Conservation (phyloP, 2,797 vertebrate species). For the Catharus ustulatus region DNA sequence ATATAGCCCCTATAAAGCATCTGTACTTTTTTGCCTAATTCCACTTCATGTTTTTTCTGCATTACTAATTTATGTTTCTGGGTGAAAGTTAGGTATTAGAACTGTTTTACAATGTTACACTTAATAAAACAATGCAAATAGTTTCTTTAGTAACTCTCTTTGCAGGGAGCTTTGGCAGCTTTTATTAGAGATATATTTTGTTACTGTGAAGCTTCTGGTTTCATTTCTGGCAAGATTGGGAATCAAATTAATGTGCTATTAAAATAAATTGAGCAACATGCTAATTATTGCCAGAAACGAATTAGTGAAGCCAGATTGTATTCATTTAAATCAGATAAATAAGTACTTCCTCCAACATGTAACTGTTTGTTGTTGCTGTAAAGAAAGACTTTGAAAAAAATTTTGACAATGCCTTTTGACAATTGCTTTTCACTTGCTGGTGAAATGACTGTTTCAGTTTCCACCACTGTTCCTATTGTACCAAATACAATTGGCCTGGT, state of each 20-base stretch:
- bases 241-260: constrained; percentile 30
- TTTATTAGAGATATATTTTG: neutral
- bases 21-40: neutral
- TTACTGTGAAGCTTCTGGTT: constrained; percentile 13
- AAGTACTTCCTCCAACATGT: neutral
- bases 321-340: constrained; percentile 48
- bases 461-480: neutral
- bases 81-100: neutral
- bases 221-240: neutral
- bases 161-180: neutral
- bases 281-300: constrained; percentile 49
- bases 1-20: neutral
- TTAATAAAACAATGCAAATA: neutral
- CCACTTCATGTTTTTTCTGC: neutral
- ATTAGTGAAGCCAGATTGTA: neutral
- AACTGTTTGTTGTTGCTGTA: neutral
- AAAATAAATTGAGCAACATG: constrained; percentile 41
- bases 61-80: neutral
- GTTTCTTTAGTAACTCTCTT: neutral
- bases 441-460: neutral
- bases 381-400: neutral
- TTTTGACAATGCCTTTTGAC: neutral
- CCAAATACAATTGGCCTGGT: neutral
- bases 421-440: neutral
- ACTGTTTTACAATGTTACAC: neutral